Base-by-base conservation (phyloP, 2,113 vertebrate species). In the Sander lucioperca region DNA sequence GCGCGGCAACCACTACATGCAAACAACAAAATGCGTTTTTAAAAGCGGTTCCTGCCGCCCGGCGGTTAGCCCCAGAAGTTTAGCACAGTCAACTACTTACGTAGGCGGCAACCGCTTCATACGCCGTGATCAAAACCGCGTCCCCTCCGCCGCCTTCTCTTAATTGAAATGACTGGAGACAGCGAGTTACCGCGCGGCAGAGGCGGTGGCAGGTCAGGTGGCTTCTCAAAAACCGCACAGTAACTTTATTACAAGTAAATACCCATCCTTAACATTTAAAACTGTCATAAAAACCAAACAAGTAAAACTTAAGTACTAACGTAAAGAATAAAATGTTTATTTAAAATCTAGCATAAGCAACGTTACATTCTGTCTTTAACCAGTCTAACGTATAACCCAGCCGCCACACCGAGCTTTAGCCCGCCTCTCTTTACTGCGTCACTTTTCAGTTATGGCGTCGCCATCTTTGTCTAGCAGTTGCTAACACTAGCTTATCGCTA, bases 381-480 rank as follows among this genome's bases (percentile, higher is more conserved):
- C 3, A 18, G 3, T 75, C 76, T 64, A 59, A 78, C 51, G 3
- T 75, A 74, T 64, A 59, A 78, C 47, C 51, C 47, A 23, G 84
- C 79, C 87, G 86, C 89, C 90, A 82, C 74, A 16, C 30, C 0
- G 18, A 19, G 12, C n/a, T 62, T 79, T 2, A 77, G 63, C 91
- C 91, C 91, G 90, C 93, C 91, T 92, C 89, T 88, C 68, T 30
- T 33, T 8, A 53, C 76, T 86, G 92, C 93, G 93, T 92, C 94
- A 91, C 67, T 69, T 10, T 77, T 75, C 39, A 47, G 64, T 72
- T 36, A 45, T 0, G 15, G 43, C 13, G 81, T 27, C 88, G 93
- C 94, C 94, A 94, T 94, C 88, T 94, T 94, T 87, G 85, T 69
- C 86, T 73, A 80, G 78, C 85, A n/a, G 27, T 33, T 58, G 86